Percentiles rank a stretch among this genome's conserved stretches.
These are phyloP conservation scores for Alethe castanea DNA, from an alignment of 2,113 vertebrate species.

Conservation along the genomic window DNA sequence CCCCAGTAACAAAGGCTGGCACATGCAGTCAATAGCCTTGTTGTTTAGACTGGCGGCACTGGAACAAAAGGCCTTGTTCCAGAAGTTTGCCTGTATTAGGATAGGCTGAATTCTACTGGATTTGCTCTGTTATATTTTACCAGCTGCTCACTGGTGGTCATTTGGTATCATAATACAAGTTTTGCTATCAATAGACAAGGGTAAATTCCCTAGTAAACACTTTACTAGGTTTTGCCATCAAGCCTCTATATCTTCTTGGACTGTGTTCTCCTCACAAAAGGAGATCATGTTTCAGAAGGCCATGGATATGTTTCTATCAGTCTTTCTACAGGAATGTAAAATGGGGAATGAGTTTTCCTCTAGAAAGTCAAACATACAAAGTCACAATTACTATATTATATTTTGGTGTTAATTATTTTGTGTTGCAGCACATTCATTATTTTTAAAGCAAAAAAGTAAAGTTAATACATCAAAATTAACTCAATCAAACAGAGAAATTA, in stretches of 20 bases:
- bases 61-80: constrained; percentile 57
- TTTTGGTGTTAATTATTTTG: not conserved
- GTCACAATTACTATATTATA: not conserved
- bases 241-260: not conserved
- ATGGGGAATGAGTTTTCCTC: not conserved
- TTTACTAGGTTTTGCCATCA: not conserved
- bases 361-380: not conserved
- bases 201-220: not conserved
- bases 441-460: not conserved
- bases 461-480: not conserved
- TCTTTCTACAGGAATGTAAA: not conserved
- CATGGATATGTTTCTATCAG: not conserved
- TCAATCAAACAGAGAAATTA: not conserved
- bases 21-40: constrained; percentile 37
- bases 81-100: constrained; percentile 32
- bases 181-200: not conserved
- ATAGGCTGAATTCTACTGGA: constrained; percentile 30
- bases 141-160: not conserved
- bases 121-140: constrained; percentile 13
- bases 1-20: constrained; percentile 31
- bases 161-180: not conserved
- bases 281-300: not conserved
- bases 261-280: not conserved
- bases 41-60: constrained; percentile 27
- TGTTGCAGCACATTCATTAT: not conserved